Conservation (phyloP, 2,797 vertebrate genomes). For the Microcaecilia unicolor region DNA sequence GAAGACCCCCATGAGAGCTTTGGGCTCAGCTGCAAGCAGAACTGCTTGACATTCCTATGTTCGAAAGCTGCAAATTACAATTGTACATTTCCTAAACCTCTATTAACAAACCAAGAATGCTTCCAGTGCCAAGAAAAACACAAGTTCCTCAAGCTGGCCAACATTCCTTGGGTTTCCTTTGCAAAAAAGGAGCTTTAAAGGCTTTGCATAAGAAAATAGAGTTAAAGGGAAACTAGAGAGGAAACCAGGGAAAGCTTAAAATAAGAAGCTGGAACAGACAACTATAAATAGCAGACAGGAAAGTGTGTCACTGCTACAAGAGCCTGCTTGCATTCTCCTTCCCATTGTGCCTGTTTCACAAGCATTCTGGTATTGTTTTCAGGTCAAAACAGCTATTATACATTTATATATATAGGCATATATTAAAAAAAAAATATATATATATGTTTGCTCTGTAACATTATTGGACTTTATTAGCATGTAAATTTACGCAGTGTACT, state of each 20-base stretch:
- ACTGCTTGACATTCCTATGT: too few relatives aligned
- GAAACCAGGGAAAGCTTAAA: constrained; percentile 56
- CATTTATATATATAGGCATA: too few relatives aligned
- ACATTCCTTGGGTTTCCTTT: constrained; percentile 46
- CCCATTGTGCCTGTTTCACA: constrained; percentile 43
- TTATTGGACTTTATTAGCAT: too few relatives aligned
- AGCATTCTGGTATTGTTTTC: constrained; percentile 55
- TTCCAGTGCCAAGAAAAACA: constrained; percentile 38
- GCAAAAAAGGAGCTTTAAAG: constrained; percentile 34
- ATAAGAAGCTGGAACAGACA: constrained; percentile 59
- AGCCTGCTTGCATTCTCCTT: constrained; percentile 33
- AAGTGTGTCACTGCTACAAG: constrained; percentile 46
- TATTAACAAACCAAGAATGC: constrained; percentile 48
- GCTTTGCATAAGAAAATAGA: constrained; percentile 36
- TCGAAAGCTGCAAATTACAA: constrained; percentile 30
- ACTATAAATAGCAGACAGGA: constrained; percentile 68
- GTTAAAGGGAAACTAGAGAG: constrained; percentile 59
- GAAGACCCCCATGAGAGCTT: too few relatives aligned
- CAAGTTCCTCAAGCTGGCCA: constrained; percentile 39
- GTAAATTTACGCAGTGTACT: too few relatives aligned
- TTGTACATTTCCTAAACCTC: constrained; percentile 33
- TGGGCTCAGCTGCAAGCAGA: too few relatives aligned
- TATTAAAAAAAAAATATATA: too few relatives aligned
- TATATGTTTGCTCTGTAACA: too few relatives aligned
- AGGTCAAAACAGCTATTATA: constrained; percentile 56